Evolutionary conservation across 2,888 invertebrate genomes (phyloP), one percentile per base, ranked within the genome.

Genomic region (Drosophila mayaguana): DNA sequence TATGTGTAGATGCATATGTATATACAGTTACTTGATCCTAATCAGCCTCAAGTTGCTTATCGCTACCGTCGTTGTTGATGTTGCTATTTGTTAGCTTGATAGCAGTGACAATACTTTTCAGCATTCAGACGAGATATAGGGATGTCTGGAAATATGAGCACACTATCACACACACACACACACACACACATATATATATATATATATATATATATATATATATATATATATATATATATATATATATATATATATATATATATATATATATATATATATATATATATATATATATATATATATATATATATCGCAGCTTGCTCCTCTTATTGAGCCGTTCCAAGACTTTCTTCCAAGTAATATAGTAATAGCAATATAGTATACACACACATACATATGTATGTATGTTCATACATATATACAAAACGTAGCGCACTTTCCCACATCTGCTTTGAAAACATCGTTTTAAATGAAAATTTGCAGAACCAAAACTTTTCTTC

Each of bases 41-140:
- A 69, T 69, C 68, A 56, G 61, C n/a, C 54, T 55, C 22, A 56
- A 34, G 51, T 46, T 36, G 66, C 67, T 79, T 78, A 79, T 78
- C 79, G 70, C 64, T 36, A 25, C 45, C 71, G n/a, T 75, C 67
- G 28, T n/a, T 48, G n/a, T 28, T 28, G 25, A 9, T 48, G 11
- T n/a, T 48, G 22, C n/a, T 6, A 51, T 48, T 57, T 64, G 65
- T 61, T 56, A 64, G 40, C 75, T 81, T 84, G 80, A 75, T 81
- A 82, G 76, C 82, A 63, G 43, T 66, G 80, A 80, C 83, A 76
- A 81, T 64, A 66, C 65, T 74, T 57, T 57, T 12, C 20, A 55
- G 57, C 56, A 51, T 60, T 43, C 32, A 51, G 56, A 34, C 40
- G 46, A 40, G 36, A 22, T 40, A 66, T 50, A 28, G 63, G 20